Conservation (phyloP, 2,113 vertebrate genomes). For the Pseudois nayaur region DNA sequence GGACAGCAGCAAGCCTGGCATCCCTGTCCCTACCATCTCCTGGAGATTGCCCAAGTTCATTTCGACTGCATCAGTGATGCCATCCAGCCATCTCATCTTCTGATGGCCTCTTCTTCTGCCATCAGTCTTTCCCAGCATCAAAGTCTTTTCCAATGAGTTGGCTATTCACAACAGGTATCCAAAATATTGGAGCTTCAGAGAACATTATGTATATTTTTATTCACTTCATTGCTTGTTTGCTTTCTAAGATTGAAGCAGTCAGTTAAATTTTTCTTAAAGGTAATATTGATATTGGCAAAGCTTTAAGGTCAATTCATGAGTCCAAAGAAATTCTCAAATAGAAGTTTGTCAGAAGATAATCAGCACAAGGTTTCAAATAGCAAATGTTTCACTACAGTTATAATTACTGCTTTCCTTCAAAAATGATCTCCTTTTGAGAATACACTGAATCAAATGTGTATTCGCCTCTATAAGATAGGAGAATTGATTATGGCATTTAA, state of each 20-base stretch:
- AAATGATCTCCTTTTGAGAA: slow-evolving; percentile 18
- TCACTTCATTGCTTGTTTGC: background rate
- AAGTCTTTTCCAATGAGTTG: background rate
- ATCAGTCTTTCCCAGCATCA: background rate
- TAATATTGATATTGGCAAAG: background rate
- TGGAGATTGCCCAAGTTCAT: background rate
- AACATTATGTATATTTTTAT: background rate
- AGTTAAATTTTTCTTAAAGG: background rate
- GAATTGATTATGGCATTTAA: slow-evolving; percentile 40
- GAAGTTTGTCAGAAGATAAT: slow-evolving; percentile 40
- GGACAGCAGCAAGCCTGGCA: background rate
- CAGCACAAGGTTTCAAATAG: slow-evolving; percentile 52
- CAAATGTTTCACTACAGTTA: slow-evolving; percentile 32
- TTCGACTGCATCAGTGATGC: fast-evolving
- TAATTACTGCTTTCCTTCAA: slow-evolving; percentile 58
- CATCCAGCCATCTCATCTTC: background rate
- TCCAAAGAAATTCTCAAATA: background rate
- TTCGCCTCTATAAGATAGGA: slow-evolving; percentile 27
- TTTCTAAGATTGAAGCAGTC: background rate
- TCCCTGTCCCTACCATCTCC: background rate
- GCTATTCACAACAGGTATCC: background rate
- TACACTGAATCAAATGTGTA: background rate
- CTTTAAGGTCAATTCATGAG: slow-evolving; percentile 4
- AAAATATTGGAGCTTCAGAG: background rate
- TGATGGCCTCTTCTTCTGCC: background rate